These are phyloP conservation scores for Ophion costatus DNA, from an alignment of 2,888 invertebrate species.

Conservation along the genomic window DNA sequence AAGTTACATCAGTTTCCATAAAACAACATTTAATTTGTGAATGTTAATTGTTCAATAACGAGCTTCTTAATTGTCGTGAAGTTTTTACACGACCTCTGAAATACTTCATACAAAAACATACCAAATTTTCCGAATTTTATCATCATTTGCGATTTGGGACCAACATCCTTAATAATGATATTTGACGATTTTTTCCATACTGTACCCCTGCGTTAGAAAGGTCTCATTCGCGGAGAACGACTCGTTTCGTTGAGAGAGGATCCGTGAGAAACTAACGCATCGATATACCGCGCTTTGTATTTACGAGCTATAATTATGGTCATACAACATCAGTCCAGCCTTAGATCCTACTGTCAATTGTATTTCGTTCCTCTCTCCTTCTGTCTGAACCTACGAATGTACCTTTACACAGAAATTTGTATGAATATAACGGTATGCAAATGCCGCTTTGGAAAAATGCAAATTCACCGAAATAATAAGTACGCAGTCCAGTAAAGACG, in stretches of 20 bases:
- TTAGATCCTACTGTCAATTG: slow-evolving; percentile 17
- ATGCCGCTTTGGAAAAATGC: slow-evolving; percentile 2
- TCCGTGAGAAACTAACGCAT: slow-evolving; percentile 29
- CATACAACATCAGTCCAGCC: neutral
- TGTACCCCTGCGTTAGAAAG: neutral
- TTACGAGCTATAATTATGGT: slow-evolving; percentile 24
- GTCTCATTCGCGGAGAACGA: neutral
- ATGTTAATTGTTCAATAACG: too few relatives aligned
- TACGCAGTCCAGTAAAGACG: neutral
- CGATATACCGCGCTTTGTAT: slow-evolving; percentile 8
- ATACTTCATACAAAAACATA: too few relatives aligned
- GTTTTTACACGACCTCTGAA: too few relatives aligned
- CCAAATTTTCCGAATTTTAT: too few relatives aligned
- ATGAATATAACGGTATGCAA: slow-evolving; percentile 11
- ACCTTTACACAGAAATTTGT: neutral
- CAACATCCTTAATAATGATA: neutral
- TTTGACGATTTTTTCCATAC: neutral
- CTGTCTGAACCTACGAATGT: neutral
- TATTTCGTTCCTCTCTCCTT: neutral
- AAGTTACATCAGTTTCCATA: too few relatives aligned
- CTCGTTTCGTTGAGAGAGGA: neutral
- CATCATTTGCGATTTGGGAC: too few relatives aligned
- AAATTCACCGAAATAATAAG: slow-evolving; percentile 12
- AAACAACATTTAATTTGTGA: too few relatives aligned
- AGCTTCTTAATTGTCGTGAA: too few relatives aligned